Conservation (phyloP, 2,113 vertebrate species). For the Pipra filicauda region DNA sequence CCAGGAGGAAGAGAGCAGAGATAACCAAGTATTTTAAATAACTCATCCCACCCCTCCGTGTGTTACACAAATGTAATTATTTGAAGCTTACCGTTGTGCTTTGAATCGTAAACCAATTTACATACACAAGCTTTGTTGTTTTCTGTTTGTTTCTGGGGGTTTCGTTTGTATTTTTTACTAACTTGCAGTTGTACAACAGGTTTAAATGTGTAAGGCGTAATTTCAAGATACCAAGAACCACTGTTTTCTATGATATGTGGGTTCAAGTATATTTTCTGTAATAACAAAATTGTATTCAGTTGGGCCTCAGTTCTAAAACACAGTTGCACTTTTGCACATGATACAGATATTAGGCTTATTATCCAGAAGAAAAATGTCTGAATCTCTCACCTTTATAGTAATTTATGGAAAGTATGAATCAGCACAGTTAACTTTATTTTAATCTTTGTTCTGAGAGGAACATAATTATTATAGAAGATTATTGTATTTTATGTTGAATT, state of each 20-base stretch:
- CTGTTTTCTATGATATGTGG: neutral
- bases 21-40: constrained; percentile 21
- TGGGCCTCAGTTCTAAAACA: constrained; percentile 42
- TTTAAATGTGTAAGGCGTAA: neutral
- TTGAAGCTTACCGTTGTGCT: constrained; percentile 52
- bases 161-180: neutral
- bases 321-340: constrained; percentile 31
- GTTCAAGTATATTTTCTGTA: neutral
- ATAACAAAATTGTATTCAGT: neutral
- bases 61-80: constrained; percentile 26
- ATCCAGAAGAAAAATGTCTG: constrained; percentile 27
- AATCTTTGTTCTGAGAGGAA: constrained; percentile 18
- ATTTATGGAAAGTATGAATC: constrained; percentile 7
- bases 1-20: neutral
- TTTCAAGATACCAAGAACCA: neutral
- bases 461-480: neutral
- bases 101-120: constrained; percentile 68
- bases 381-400: constrained; percentile 12
- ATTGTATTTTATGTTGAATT: constrained; percentile 37
- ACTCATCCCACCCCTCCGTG: constrained; percentile 19
- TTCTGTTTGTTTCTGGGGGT: neutral
- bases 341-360: neutral
- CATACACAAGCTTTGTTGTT: constrained; percentile 40
- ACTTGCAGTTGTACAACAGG: neutral
- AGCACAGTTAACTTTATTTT: constrained; percentile 44